Evolutionary conservation across 1,140 invertebrate species (phyloP), one percentile per base, ranked within the genome.

Genomic region (Pseudomyrmex sp.): DNA sequence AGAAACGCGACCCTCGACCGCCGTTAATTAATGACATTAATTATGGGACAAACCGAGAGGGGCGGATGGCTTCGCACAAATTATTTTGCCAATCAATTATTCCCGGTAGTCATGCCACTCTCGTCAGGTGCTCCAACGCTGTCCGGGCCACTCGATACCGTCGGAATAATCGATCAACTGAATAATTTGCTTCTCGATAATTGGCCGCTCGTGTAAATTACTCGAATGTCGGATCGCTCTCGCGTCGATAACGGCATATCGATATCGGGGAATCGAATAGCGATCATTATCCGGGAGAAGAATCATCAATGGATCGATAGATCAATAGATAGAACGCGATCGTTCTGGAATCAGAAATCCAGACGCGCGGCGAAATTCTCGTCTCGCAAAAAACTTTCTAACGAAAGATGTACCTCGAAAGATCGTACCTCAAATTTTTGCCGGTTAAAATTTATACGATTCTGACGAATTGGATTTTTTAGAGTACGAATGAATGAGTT

Each of bases 171-270:
- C 76, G 76, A 80, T 80, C 76, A 70, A 59, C 56, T 59, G 76
- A 56, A 80, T 80, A 80, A 80, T 80, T 80, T 72, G 76, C 76
- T 50, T 61, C 35, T 35, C 66, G 54, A 80, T 80, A 59, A 80
- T 70, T 80, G 66, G 66, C 66, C 76, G 76, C 76, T 50, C 76
- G 54, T 70, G 54, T 72, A 80, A 80, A 80, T 80, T 72, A 72
- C 66, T 80, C 54, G 76, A 61, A 84, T 85, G 80, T 61, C 83
- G 80, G 85, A 85, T 85, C 79, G 79, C 83, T 84, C 70, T 65
- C 74, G 66, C 46, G 56, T 72, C 58, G 54, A 59, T 79, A 77
- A 68, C 26, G 52, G 75, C 52, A 56, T 8, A 58, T 54, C 63
- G 75, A 23, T 70, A 69, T 75, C 20, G 44, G 0, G 35, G 13